A percentile compares a stretch with the other conserved stretches of the same genome.
Conservation (phyloP, 1,140 invertebrate species). For the Leptinotarsa lineolata region DNA sequence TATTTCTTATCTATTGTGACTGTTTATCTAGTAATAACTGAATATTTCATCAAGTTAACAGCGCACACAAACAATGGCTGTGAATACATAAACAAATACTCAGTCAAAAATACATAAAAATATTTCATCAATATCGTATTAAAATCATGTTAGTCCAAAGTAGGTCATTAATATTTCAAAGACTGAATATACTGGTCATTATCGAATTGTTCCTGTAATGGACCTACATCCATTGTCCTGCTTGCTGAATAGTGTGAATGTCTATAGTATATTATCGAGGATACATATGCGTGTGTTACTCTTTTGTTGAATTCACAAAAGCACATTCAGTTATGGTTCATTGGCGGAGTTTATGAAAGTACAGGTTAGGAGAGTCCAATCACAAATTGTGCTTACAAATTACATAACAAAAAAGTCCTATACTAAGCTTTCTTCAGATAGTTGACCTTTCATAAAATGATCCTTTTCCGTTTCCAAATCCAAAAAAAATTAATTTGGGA, state of each 20-base stretch:
- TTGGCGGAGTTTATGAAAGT: background rate
- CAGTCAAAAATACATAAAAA: background rate
- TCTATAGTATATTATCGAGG: background rate
- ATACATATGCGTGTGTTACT: background rate
- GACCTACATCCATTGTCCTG: background rate
- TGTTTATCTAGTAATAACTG: conserved; percentile 2
- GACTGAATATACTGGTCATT: background rate
- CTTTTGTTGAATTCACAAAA: background rate
- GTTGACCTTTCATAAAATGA: too few species aligned
- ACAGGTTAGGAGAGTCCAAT: too few species aligned
- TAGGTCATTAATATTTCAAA: background rate
- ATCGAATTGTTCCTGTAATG: background rate
- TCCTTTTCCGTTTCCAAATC: too few species aligned
- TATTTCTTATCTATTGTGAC: background rate
- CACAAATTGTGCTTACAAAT: too few species aligned
- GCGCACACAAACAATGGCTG: background rate
- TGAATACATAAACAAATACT: background rate
- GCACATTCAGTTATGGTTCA: background rate
- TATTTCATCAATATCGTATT: background rate
- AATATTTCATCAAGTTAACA: conserved; percentile 3
- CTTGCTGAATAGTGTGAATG: background rate
- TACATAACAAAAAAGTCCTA: too few species aligned
- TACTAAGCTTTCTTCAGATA: too few species aligned
- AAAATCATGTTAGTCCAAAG: background rate
- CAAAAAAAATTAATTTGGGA: too few species aligned